phyloP scores from a whole-genome alignment of 2,113 vertebrate species.

The Chionis minor region DNA sequence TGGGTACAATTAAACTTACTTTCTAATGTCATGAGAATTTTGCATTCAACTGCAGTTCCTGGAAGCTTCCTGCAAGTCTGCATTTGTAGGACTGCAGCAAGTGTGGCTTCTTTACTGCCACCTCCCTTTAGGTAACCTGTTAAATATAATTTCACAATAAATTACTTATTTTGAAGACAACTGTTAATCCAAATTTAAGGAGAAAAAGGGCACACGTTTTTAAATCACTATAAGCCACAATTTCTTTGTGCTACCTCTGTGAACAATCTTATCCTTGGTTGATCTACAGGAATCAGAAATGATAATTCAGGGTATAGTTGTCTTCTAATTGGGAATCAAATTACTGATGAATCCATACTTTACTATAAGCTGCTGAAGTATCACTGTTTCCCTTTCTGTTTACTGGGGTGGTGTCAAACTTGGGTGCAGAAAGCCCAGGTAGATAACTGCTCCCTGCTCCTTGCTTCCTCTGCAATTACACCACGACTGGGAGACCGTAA shows the following conservation, averaged over 20 bases:
- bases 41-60: background rate
- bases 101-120: background rate
- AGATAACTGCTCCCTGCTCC: background rate
- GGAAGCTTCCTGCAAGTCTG: background rate
- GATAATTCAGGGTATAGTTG: background rate
- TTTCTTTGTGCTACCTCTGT: background rate
- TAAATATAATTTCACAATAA: background rate
- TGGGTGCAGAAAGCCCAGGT: background rate
- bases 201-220: background rate
- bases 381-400: background rate
- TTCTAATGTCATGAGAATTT: background rate
- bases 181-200: background rate
- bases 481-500: background rate
- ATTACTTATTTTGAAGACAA: background rate
- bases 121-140: background rate
- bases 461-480: background rate
- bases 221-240: background rate
- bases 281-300: background rate
- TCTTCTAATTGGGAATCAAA: background rate
- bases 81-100: background rate
- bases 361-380: fast-evolving
- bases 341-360: too few species aligned
- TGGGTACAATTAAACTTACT: background rate
- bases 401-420: background rate
- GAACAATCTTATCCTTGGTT: background rate